Percentiles rank a stretch among this genome's conserved stretches.
Conservation (phyloP, 1,140 invertebrate genomes). For the Manduca sexta region DNA sequence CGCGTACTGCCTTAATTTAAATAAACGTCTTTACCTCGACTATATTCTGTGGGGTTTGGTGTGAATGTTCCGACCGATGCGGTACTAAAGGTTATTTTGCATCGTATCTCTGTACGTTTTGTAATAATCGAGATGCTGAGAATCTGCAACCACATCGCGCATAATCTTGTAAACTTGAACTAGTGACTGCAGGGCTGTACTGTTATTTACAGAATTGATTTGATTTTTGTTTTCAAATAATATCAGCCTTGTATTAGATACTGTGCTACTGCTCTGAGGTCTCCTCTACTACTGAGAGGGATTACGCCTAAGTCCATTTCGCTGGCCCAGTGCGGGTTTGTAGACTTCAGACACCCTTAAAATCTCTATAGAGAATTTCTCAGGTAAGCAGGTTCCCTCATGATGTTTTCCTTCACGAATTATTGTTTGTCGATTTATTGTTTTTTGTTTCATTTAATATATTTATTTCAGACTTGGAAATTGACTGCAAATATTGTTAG, state of each 20-base stretch:
- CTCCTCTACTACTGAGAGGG: too few species aligned
- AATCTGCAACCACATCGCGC: conserved; percentile 1
- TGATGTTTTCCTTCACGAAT: too few species aligned
- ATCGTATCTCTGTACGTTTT: not conserved
- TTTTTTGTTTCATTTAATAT: too few species aligned
- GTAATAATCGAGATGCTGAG: conserved; percentile 2
- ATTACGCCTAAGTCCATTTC: too few species aligned
- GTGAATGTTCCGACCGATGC: conserved; percentile 9
- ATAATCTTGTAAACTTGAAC: conserved; percentile 11
- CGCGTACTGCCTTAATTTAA: conserved; percentile 54
- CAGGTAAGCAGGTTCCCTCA: too few species aligned
- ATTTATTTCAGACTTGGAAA: too few species aligned
- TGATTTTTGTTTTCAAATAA: not conserved
- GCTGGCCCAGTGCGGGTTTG: too few species aligned
- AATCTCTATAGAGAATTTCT: too few species aligned
- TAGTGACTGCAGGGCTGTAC: not conserved
- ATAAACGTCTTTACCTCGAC: conserved; percentile 28
- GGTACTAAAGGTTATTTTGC: conserved; percentile 4
- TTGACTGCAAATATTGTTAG: too few species aligned
- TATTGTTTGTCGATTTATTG: too few species aligned
- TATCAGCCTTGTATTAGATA: not conserved
- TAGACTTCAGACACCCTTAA: too few species aligned
- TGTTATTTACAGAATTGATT: not conserved
- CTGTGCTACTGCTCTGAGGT: too few species aligned
- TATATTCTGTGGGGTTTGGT: conserved; percentile 16